Conservation (phyloP, 2,113 vertebrate genomes). For the Drymodes brunneopygia region DNA sequence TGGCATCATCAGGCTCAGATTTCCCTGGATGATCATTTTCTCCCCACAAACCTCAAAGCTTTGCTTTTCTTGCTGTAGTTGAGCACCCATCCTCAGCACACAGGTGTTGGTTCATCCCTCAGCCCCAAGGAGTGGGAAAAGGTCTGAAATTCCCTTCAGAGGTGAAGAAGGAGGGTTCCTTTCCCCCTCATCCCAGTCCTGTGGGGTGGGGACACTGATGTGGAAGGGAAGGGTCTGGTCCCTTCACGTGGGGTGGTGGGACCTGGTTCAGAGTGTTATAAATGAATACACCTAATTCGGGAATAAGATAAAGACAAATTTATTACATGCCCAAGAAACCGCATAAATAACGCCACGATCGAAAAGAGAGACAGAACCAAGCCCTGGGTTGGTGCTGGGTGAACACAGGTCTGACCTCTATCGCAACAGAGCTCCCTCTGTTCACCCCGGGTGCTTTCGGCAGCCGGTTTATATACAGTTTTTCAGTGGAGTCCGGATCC, state of each 20-base stretch:
- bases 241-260: not conserved
- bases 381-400: too few species aligned
- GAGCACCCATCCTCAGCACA: not conserved
- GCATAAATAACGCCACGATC: too few species aligned
- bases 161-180: not conserved
- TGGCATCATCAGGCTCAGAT: not conserved
- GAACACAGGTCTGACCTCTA: too few species aligned
- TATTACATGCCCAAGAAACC: too few species aligned
- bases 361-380: too few species aligned
- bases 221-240: not conserved
- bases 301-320: too few species aligned
- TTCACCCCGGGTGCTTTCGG: too few species aligned
- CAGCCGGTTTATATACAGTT: too few species aligned
- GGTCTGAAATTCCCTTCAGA: not conserved
- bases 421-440: too few species aligned
- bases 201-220: not conserved
- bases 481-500: too few species aligned
- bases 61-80: not conserved
- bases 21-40: not conserved
- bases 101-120: not conserved
- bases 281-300: too few species aligned
- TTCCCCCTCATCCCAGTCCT: not conserved
- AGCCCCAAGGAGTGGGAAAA: not conserved
- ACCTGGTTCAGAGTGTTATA: too few species aligned
- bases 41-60: not conserved